Evolutionary conservation across 1,140 invertebrate species (phyloP).

Genomic region (Dreissena rostriformis): DNA sequence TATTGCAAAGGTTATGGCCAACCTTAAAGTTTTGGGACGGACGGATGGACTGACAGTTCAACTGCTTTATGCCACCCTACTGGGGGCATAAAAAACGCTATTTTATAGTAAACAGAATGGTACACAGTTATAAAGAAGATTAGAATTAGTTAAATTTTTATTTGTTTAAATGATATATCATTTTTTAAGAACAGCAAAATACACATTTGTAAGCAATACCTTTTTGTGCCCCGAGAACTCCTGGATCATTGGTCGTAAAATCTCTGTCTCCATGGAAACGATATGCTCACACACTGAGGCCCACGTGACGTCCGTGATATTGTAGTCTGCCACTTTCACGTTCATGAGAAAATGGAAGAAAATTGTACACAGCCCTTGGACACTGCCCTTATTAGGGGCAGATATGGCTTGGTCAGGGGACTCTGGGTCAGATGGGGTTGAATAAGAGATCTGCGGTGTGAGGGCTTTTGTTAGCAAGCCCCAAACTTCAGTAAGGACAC

Average conservation of each 20-base stretch:
- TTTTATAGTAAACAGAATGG: too few species aligned
- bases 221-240: constrained; percentile 6
- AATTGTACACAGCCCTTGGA: constrained; percentile 32
- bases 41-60: too few species aligned
- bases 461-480: not conserved
- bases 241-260: constrained; percentile 27
- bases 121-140: too few species aligned
- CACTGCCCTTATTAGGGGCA: constrained; percentile 19
- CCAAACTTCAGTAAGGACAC: constrained; percentile 36
- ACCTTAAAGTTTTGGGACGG: too few species aligned
- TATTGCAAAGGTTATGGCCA: too few species aligned
- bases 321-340: constrained; percentile 49
- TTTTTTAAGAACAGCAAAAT: too few species aligned
- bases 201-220: not conserved
- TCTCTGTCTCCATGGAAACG: constrained; percentile 35
- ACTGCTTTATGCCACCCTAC: too few species aligned
- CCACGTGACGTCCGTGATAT: constrained; percentile 42
- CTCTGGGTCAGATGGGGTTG: not conserved
- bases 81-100: too few species aligned
- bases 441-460: not conserved
- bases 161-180: too few species aligned
- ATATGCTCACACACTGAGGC: constrained; percentile 36
- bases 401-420: not conserved
- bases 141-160: too few species aligned
- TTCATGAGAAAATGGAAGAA: constrained; percentile 40